Evolutionary conservation across 2,797 vertebrate genomes (phyloP), one percentile per base, ranked within the genome.

Genomic region (Anguilla megastoma): DNA sequence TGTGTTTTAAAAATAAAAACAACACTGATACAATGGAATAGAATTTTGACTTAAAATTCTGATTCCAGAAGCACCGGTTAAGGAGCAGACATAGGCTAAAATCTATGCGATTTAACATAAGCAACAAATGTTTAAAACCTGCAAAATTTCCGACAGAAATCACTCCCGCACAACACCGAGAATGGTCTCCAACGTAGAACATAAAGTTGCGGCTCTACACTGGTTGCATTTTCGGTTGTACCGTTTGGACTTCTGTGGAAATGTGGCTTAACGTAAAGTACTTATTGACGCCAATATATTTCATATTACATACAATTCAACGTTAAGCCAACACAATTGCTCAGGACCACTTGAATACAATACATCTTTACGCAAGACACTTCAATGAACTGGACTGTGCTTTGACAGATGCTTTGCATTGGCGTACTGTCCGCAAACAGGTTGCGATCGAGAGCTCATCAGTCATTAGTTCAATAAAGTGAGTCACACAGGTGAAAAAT

Each of bases 401-500:
- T 74, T 30, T 12, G 10, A 74, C 30, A 74, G 69, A 33, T 18
- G 27, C 27, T 12, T 33, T 14, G 9, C 63, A 66, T 24, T 63
- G 9, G 69, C 69, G 9, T 36, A 12, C 69, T 30, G 69, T 1
- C 16, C 9, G 14, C 9, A 74, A 10, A 27, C 0, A 36, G 14
- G 30, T 33, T 74, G 30, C 9, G 27, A 33, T 33, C 30, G 10
- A 8, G 9, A 33, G 27, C 7, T 33, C 1, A 27, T 36, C 74
- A 82, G 83, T 58, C 6, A 90, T 48, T 5, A 27, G 54, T 89
- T 54, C 85, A 63, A 86, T 71, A 88, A 56, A 82, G 85, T 86
- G 76, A 91, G 93, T 93, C 91, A 91, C 91, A 90, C 92, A 88
- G 52, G 52, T 94, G 93, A 92, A 92, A 71, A 69, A 41, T 54